phyloP scores from a whole-genome alignment of 2,888 invertebrate genomes.

The Cosmorhoe ocellata region DNA sequence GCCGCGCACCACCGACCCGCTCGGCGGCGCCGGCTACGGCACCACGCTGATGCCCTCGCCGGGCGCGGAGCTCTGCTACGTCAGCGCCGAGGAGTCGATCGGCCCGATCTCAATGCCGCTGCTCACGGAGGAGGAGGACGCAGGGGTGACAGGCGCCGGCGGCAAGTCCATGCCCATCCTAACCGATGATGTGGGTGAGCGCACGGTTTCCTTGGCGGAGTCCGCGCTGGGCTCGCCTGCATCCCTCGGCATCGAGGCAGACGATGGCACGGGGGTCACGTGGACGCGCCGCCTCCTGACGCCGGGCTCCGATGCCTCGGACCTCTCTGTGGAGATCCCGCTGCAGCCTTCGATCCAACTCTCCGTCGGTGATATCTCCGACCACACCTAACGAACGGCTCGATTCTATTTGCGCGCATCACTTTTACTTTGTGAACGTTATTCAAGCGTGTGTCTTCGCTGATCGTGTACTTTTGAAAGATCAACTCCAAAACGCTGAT shows the following conservation, averaged over 20 bases:
- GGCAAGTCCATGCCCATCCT: slow-evolving; percentile 73
- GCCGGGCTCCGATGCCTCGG: slow-evolving; percentile 62
- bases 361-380: slow-evolving; percentile 58
- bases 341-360: slow-evolving; percentile 68
- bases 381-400: slow-evolving; percentile 50
- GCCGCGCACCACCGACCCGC: slow-evolving; percentile 73
- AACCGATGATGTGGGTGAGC: slow-evolving; percentile 59
- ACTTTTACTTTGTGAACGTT: slow-evolving; percentile 7
- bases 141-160: slow-evolving; percentile 19
- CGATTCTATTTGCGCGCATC: neutral
- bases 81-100: slow-evolving; percentile 58
- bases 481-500: no score
- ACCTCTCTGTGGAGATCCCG: slow-evolving; percentile 68
- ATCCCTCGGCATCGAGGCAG: slow-evolving; percentile 49
- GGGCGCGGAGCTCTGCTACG: slow-evolving; percentile 64
- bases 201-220: slow-evolving; percentile 38
- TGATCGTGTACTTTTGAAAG: no score
- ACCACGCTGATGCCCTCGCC: slow-evolving; percentile 53
- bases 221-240: slow-evolving; percentile 14
- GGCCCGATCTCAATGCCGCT: slow-evolving; percentile 83
- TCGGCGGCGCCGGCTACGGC: slow-evolving; percentile 55
- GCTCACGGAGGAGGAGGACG: slow-evolving; percentile 75
- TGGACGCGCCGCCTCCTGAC: slow-evolving; percentile 65
- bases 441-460: neutral
- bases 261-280: slow-evolving; percentile 45